Evolutionary conservation across 1,140 invertebrate genomes (phyloP), one percentile per base, ranked within the genome.

Genomic region (Drosophila orosa): DNA sequence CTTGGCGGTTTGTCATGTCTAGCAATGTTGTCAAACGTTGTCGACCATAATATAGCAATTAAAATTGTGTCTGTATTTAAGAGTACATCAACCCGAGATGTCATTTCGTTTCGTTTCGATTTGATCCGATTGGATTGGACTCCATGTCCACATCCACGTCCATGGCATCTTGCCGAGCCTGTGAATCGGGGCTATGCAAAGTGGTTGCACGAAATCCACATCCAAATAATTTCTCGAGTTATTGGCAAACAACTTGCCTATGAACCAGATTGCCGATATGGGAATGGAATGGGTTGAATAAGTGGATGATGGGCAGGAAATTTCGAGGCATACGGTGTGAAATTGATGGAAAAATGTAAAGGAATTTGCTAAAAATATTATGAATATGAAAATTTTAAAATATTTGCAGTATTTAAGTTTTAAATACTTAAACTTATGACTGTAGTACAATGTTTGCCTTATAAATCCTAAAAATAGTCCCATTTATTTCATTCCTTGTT

Each of bases 21-120:
- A 15, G 80, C 81, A 75, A 65, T 74, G 71, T 84, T 83, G 82
- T 86, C 82, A 87, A 86, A 78, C 77, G 79, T 81, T 84, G 77
- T 84, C 77, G 78, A 69, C 81, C 74, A 85, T 85, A 84, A 84
- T 84, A 85, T 76, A 87, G 83, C 83, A 86, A 86, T 86, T 86
- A 86, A 86, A 81, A 78, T 37, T 83, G 67, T 66, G 42, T 27
- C 62, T 76, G 65, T 61, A 69, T 79, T 73, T 61, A 79, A 75
- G 69, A 74, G 76, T 79, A 55, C 83, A 86, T 83, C 79, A 86
- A 86, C 83, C 84, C 69, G 74, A 54, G 50, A 71, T 72, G 68
- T 71, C 68, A 72, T 17, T 54, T 71, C 65, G 33, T 35, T 71
- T 57, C 37, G 31, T 4, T 42, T 68, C 17, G 42, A 22, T 31